Evolutionary conservation across 2,113 vertebrate species (phyloP).

Genomic region (Sylvicapra grimmia): DNA sequence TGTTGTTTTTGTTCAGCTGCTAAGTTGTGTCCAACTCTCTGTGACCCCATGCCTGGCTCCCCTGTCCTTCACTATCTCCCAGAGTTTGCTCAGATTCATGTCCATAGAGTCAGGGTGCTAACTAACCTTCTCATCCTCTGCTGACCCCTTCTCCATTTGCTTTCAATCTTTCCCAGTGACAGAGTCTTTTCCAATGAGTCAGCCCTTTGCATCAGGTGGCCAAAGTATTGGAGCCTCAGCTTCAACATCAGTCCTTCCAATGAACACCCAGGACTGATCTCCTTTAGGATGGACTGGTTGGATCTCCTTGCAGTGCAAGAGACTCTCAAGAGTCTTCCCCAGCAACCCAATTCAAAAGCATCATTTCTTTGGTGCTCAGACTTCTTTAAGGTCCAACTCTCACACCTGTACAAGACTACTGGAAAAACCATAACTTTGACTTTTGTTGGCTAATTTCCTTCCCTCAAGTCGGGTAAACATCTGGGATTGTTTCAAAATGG

Average conservation of each 20-base stretch:
- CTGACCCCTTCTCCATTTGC: background rate
- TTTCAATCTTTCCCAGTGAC: background rate
- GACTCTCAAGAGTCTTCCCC: background rate
- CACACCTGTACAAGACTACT: background rate
- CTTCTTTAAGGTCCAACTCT: background rate
- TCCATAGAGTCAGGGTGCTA: background rate
- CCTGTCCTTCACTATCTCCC: background rate
- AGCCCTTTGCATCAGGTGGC: background rate
- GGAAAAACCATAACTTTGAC: background rate
- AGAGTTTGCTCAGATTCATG: background rate
- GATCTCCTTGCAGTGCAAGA: background rate
- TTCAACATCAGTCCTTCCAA: background rate
- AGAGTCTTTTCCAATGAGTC: background rate
- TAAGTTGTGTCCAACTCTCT: background rate
- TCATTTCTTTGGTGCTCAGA: background rate
- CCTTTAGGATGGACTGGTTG: background rate
- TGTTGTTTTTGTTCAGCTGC: background rate
- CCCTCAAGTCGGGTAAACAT: rapidly evolving
- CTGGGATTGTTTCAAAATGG: background rate
- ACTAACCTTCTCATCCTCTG: background rate
- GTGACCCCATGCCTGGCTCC: background rate
- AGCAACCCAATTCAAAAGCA: background rate
- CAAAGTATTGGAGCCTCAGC: background rate
- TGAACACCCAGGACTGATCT: background rate
- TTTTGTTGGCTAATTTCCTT: background rate